phyloP scores from a whole-genome alignment of 2,113 vertebrate genomes.

The Ciconia maguari region DNA sequence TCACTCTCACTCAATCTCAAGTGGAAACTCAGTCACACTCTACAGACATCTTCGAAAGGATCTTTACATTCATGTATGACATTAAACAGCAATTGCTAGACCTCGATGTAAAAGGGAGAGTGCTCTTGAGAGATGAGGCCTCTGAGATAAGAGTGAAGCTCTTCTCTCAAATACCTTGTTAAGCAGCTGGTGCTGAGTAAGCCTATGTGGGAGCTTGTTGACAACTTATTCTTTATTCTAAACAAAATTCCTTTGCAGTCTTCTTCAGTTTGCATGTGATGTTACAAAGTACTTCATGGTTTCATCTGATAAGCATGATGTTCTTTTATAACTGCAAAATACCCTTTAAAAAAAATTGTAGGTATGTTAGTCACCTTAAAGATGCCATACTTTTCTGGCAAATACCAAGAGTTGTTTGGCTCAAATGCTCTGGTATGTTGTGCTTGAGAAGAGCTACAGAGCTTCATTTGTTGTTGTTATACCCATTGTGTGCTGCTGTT shows the following conservation, averaged over 20 bases:
- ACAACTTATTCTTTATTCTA: constrained; percentile 32
- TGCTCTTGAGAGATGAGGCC: not conserved
- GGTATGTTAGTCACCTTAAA: not conserved
- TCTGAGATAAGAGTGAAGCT: not conserved
- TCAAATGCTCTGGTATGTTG: not conserved
- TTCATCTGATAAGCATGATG: not conserved
- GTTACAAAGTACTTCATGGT: not conserved
- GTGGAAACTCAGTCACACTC: not conserved
- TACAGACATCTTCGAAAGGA: not conserved
- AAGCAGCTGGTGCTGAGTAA: constrained; percentile 63
- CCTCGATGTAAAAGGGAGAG: not conserved
- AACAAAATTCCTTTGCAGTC: constrained; percentile 21
- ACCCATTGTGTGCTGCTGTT: not conserved
- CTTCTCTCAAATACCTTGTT: not conserved
- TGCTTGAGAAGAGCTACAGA: not conserved
- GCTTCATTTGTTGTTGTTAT: not conserved
- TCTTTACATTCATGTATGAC: not conserved
- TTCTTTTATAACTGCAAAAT: not conserved
- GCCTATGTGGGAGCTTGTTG: constrained; percentile 53
- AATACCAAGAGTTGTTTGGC: not conserved
- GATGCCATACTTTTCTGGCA: not conserved
- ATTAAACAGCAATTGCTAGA: not conserved
- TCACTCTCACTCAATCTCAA: too few species aligned
- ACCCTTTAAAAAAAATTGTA: not conserved
- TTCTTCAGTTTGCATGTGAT: not conserved